These are phyloP conservation scores for Toxotes jaculatrix DNA, from an alignment of 2,113 vertebrate genomes.

Conservation along the genomic window DNA sequence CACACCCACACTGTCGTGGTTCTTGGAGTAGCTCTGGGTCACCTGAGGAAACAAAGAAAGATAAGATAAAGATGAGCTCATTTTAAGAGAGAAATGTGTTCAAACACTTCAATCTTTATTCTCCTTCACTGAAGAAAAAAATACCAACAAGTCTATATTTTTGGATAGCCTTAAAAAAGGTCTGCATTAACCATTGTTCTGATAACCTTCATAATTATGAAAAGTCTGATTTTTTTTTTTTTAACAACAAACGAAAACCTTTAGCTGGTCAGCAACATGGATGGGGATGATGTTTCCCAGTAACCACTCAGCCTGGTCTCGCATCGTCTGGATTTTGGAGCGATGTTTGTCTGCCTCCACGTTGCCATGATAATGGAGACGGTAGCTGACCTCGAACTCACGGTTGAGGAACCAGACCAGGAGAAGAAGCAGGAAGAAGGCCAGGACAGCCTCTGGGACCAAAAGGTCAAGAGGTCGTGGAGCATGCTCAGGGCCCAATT, in stretches of 20 bases:
- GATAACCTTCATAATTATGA: not conserved
- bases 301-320: conserved; percentile 97
- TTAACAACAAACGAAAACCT: conserved; percentile 73
- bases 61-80: not conserved
- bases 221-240: not conserved
- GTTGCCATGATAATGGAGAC: conserved; percentile 97
- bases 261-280: conserved; percentile 97
- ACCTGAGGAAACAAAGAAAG: conserved; percentile 73
- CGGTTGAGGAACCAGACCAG: conserved; percentile 98
- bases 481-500: conserved; percentile 7
- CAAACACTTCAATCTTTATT: not conserved
- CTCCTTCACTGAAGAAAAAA: not conserved
- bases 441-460: conserved; percentile 89
- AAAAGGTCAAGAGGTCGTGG: conserved; percentile 79
- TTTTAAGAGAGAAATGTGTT: conserved; percentile 1
- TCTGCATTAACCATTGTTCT: not conserved
- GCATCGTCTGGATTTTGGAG: conserved; percentile 96
- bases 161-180: not conserved
- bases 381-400: conserved; percentile 98
- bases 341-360: conserved; percentile 97
- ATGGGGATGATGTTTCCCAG: conserved; percentile 98
- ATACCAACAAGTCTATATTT: not conserved
- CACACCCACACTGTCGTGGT: conserved; percentile 95
- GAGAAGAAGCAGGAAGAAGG: conserved; percentile 93
- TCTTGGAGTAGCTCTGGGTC: conserved; percentile 98